Evolutionary conservation across 1,140 invertebrate genomes (phyloP), one percentile per base, ranked within the genome.

Genomic region (Megathymus violae): DNA sequence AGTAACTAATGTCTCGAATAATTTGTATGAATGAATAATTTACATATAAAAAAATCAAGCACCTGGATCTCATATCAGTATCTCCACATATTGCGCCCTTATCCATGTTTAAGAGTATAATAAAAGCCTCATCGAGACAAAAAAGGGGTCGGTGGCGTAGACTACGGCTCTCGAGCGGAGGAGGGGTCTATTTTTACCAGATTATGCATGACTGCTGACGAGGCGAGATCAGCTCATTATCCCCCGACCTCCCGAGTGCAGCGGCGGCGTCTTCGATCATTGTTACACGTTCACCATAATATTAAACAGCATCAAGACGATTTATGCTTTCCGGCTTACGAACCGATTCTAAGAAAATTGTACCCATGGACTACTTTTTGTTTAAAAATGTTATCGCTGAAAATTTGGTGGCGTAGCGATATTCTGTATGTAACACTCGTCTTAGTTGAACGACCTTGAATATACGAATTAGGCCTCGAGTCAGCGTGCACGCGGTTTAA

Each of bases 111-210:
- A 27, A 73, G 66, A 16, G 60, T 51, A 79, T 72, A 76, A 80
- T 80, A 76, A 77, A 31, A 76, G 69, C 62, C 74, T 67, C 74
- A 76, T 81, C 76, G 76, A 84, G 79, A 77, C 69, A 67, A 63
- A 77, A 82, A 80, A 74, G 69, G 59, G 61, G 27, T 9, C 64
- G 62, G 64, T 65, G 62, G 60, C 66, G 66, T 69, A 79, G 71
- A 80, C 73, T 68, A 76, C 74, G 73, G 64, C 72, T 58, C 80
- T 80, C 61, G 56, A 73, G 52, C 71, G 74, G 56, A 78, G 68
- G 77, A n/a, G 73, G 75, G 75, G 62, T 80, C 78, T 85, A 86
- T 85, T 86, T 86, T 86, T 86, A 86, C 78, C 74, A 80, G 81
- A 85, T 84, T 86, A 86, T 85, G 80, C 78, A 82, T 71, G 73